phyloP scores from a whole-genome alignment of 2,888 invertebrate species.

The Drosophila neonasuta region DNA sequence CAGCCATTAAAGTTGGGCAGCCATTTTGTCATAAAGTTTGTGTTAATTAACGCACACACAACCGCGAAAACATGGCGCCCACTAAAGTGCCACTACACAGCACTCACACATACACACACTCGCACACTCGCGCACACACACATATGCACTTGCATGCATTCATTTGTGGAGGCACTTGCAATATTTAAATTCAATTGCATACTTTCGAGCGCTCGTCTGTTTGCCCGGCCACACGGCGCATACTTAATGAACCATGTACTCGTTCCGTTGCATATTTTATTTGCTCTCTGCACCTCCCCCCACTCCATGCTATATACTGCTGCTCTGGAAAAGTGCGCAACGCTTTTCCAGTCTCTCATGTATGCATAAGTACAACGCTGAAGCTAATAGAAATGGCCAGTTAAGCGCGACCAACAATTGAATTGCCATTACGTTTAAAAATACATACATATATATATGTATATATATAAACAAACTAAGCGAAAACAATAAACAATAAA shows the following conservation, averaged over 20 bases:
- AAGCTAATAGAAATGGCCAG: conserved; percentile 47
- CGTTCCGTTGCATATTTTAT: conserved; percentile 67
- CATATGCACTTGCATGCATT: not conserved
- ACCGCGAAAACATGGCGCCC: conserved; percentile 40
- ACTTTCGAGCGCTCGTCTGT: conserved; percentile 62
- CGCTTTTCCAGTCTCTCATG: conserved; percentile 18
- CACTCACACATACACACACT: conserved; percentile 6
- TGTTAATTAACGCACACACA: conserved; percentile 68
- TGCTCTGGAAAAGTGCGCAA: conserved; percentile 4
- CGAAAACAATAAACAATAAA: conserved; percentile 18
- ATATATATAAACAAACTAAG: conserved; percentile 28
- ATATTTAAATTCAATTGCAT: conserved; percentile 78
- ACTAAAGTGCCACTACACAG: conserved; percentile 28
- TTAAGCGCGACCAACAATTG: conserved; percentile 38
- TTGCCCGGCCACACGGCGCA: conserved; percentile 65
- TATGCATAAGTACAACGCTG: conserved; percentile 26
- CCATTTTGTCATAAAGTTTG: conserved; percentile 68
- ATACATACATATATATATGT: not conserved
- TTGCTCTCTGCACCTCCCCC: conserved; percentile 27
- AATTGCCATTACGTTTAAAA: conserved; percentile 43
- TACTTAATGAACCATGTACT: conserved; percentile 70
- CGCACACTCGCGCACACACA: not conserved
- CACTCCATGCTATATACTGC: not conserved
- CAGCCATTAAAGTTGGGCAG: conserved; percentile 54
- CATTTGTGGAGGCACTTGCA: conserved; percentile 50